These are phyloP conservation scores for Phylloscopus whistleri DNA, from an alignment of 2,113 vertebrate species.

Conservation along the genomic window DNA sequence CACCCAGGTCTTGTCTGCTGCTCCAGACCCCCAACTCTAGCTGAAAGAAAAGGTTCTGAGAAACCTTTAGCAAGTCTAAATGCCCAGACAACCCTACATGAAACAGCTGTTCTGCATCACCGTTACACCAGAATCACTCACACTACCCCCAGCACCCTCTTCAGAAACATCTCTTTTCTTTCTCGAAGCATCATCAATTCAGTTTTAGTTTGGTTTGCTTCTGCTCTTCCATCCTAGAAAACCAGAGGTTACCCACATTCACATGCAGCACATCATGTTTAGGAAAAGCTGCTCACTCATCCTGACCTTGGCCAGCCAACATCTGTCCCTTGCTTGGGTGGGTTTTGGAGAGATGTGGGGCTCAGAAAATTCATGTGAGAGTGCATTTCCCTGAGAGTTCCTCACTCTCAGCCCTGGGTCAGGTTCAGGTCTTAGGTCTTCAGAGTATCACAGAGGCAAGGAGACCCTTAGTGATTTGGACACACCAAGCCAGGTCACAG, in stretches of 20 bases:
- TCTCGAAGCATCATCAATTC: neutral
- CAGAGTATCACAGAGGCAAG: neutral
- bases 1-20: neutral
- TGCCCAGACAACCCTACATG: fast-evolving
- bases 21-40: neutral
- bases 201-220: neutral
- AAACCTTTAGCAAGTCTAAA: neutral
- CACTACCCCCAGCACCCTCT: neutral
- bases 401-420: neutral
- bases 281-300: neutral
- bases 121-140: neutral
- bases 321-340: neutral
- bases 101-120: neutral
- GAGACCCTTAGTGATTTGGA: neutral
- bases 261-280: fast-evolving
- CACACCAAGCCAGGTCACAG: neutral
- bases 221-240: neutral
- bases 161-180: neutral
- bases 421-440: neutral
- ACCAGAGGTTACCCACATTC: neutral
- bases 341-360: neutral
- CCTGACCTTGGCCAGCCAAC: neutral
- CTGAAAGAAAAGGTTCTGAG: neutral
- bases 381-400: neutral
- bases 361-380: neutral